Evolutionary conservation across 1,140 invertebrate species (phyloP), one percentile per base, ranked within the genome.

Genomic region (Lutraria rhynchaena): DNA sequence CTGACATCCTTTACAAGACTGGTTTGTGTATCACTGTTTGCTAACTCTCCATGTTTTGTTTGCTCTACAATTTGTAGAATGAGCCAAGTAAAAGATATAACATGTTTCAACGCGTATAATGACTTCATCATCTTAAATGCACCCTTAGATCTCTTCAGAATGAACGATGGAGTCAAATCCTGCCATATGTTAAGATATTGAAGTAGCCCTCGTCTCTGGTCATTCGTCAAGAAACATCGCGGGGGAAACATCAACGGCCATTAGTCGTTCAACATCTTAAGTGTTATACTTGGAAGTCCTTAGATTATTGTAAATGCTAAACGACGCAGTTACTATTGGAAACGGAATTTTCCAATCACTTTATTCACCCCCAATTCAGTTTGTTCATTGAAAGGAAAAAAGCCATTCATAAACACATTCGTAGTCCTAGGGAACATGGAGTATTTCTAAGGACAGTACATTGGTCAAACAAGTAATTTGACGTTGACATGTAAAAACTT

Each of bases 51-150:
- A 80, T 3, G 41, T 15, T 41, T 13, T 80, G 53, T 80, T 80
- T 80, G 76, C 60, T 41, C 33, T 70, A 46, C 65, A 80, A 80
- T 80, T 80, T 80, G 76, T 80, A 69, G 61, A 69, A 33, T 60
- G 76, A 53, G 41, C 53, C 63, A 33, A 19, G 67, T 46, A 41
- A 80, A 29, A 31, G 63, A 27, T 27, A 1, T 27, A 63, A 61
- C 63, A 80, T 69, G 31, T 63, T 29, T 9, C 24, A 41, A 22
- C 29, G 35, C 7, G 2, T 24, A 24, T 57, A 74, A 74, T 74
- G 71, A 74, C 29, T 60, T 46, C 31, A 74, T 74, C 57, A 13
- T 60, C 71, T 74, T 9, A 17, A 44, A 46, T 49, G 41, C 44
- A 31, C 15, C 29, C 33, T 37, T 51, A 37, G 1, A 19, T 19